Conservation (phyloP, 2,797 vertebrate genomes). For the Schizothorax lantsangensis region DNA sequence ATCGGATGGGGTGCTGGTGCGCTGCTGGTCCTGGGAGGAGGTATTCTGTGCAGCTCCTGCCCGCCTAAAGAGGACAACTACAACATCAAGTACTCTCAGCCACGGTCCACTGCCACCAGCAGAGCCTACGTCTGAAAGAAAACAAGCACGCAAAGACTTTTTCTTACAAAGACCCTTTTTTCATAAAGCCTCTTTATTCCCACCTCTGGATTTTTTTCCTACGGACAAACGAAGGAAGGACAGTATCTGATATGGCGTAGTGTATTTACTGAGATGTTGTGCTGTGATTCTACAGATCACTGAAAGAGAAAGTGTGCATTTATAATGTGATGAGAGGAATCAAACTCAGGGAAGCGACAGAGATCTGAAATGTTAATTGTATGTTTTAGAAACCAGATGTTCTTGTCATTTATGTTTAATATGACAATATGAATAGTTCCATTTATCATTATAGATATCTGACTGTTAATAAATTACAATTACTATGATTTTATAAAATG, state of each 20-base stretch:
- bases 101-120: slow-evolving; percentile 72
- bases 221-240: neutral
- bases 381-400: neutral
- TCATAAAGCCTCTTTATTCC: neutral
- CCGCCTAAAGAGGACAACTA: slow-evolving; percentile 69
- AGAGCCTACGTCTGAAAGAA: slow-evolving; percentile 75
- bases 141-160: slow-evolving; percentile 51
- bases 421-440: neutral
- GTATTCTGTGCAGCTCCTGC: slow-evolving; percentile 84
- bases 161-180: neutral
- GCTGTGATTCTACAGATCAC: slow-evolving; percentile 1
- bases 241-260: neutral
- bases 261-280: neutral
- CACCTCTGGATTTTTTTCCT: slow-evolving; percentile 1
- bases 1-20: slow-evolving; percentile 88
- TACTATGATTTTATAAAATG: neutral
- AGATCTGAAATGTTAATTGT: slow-evolving; percentile 14
- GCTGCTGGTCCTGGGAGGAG: slow-evolving; percentile 86
- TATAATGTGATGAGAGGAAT: slow-evolving; percentile 2
- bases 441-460: neutral
- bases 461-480: neutral
- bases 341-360: slow-evolving; percentile 33
- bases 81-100: slow-evolving; percentile 72
- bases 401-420: neutral
- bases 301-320: neutral